phyloP scores from a whole-genome alignment of 2,113 vertebrate genomes.

The Polyodon spathula region DNA sequence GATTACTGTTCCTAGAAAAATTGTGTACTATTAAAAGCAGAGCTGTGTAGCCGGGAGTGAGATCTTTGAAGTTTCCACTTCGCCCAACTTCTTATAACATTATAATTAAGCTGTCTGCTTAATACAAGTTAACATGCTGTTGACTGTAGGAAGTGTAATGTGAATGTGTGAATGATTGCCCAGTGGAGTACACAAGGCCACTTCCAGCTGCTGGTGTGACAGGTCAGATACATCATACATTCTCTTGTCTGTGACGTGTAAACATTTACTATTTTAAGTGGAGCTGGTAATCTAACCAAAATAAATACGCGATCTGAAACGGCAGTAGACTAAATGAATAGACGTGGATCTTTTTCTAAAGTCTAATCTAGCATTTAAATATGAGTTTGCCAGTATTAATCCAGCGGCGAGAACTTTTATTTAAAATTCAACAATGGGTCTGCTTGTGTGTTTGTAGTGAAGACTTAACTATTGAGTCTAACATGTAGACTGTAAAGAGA shows the following conservation, averaged over 20 bases:
- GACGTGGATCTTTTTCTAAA: neutral
- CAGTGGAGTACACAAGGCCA: slow-evolving; percentile 37
- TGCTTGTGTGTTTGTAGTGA: neutral
- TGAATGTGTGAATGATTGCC: slow-evolving; percentile 19
- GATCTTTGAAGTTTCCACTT: neutral
- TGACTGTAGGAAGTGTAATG: slow-evolving; percentile 35
- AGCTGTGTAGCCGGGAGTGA: no score
- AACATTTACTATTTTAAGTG: slow-evolving; percentile 65
- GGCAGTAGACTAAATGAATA: slow-evolving; percentile 33
- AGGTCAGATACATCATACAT: slow-evolving; percentile 64
- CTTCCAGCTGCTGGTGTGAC: slow-evolving; percentile 61
- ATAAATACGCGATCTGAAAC: slow-evolving; percentile 48
- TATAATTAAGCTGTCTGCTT: neutral
- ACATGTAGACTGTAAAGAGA: neutral
- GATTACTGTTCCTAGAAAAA: no score
- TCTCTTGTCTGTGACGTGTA: slow-evolving; percentile 58
- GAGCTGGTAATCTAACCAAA: slow-evolving; percentile 50
- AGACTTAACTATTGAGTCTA: neutral
- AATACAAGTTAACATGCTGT: slow-evolving; percentile 23
- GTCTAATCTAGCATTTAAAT: slow-evolving; percentile 1
- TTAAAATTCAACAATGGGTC: neutral
- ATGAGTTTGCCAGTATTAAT: neutral
- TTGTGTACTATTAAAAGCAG: no score
- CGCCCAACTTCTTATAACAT: neutral
- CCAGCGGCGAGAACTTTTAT: neutral